These are phyloP conservation scores for Cottoperca gobio DNA, from an alignment of 2,797 vertebrate species.

Conservation along the genomic window DNA sequence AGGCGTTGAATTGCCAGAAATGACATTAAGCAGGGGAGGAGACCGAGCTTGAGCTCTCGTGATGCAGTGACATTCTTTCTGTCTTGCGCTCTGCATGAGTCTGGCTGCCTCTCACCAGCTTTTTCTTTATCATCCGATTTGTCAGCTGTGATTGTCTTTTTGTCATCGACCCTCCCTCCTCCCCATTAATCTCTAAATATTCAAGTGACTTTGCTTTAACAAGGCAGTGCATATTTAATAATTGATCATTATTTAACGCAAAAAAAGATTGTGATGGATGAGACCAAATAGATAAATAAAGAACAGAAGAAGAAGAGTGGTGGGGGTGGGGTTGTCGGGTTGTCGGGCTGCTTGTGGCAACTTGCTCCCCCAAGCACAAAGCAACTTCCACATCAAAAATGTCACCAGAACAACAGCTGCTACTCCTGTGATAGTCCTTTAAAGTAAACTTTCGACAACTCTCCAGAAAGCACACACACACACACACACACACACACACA, in stretches of 20 bases:
- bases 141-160: slow-evolving; percentile 19
- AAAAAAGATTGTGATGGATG: slow-evolving; percentile 38
- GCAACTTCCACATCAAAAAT: slow-evolving; percentile 75
- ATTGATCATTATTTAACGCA: slow-evolving; percentile 57
- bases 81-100: slow-evolving; percentile 17
- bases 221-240: slow-evolving; percentile 57
- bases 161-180: not conserved
- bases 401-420: slow-evolving; percentile 80
- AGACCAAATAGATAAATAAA: slow-evolving; percentile 18
- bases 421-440: slow-evolving; percentile 64
- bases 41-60: not conserved
- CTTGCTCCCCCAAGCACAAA: slow-evolving; percentile 70
- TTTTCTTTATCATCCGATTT: slow-evolving; percentile 7
- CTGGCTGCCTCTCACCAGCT: slow-evolving; percentile 7
- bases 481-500: slow-evolving; percentile 26
- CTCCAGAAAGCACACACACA: slow-evolving; percentile 50
- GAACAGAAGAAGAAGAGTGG: slow-evolving; percentile 19
- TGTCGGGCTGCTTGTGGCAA: slow-evolving; percentile 49
- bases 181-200: slow-evolving; percentile 8
- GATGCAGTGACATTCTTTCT: slow-evolving; percentile 25
- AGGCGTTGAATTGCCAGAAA: not conserved
- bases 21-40: not conserved
- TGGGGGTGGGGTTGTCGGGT: not conserved
- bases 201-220: slow-evolving; percentile 1
- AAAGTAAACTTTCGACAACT: slow-evolving; percentile 83